Evolutionary conservation across 2,797 vertebrate genomes (phyloP).

Genomic region (Falco naumanni): DNA sequence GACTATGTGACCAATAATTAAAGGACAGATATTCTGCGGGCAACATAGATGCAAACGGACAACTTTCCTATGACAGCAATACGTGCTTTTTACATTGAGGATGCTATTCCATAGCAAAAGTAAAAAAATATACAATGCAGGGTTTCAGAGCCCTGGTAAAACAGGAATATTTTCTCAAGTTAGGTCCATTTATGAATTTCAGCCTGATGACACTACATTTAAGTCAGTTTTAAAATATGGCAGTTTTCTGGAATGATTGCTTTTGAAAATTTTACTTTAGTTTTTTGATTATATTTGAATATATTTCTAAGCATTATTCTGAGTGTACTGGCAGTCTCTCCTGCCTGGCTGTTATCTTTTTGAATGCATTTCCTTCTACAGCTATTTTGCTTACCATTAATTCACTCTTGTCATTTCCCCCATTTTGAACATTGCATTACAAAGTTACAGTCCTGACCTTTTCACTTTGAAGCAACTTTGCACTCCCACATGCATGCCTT

Average conservation of each 20-base stretch:
- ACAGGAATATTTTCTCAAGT: background rate
- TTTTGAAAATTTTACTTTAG: background rate
- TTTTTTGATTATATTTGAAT: constrained; percentile 20
- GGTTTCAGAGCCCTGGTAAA: background rate
- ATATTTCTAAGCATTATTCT: background rate
- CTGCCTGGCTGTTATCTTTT: background rate
- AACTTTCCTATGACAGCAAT: background rate
- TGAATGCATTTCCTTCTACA: background rate
- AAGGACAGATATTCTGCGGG: background rate
- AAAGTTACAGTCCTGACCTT: background rate
- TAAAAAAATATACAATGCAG: background rate
- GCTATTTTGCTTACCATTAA: background rate
- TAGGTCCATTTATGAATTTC: background rate
- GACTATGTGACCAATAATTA: background rate
- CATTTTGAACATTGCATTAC: background rate
- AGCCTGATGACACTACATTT: background rate
- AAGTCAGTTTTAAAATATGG: background rate
- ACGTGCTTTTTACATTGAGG: background rate
- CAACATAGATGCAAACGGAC: background rate
- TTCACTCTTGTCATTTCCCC: background rate
- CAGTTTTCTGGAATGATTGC: background rate
- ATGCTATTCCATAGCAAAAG: background rate
- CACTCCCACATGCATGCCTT: background rate
- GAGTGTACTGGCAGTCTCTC: background rate
- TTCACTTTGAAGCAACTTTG: background rate